Evolutionary conservation across 2,797 vertebrate species (phyloP).

Genomic region (Kryptolebias ocellatus): DNA sequence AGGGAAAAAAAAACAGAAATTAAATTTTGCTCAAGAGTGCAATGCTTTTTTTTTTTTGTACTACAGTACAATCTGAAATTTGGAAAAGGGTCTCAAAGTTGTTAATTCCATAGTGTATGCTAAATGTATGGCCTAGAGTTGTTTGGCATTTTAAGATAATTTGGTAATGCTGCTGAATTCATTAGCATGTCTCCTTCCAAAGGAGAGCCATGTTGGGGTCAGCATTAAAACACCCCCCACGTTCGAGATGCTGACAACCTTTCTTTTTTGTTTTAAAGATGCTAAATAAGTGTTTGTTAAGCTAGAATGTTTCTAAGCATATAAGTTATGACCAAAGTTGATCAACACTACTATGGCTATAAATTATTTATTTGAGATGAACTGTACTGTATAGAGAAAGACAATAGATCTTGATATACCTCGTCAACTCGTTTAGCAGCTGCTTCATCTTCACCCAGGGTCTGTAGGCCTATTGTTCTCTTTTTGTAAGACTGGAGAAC

Average conservation of each 20-base stretch:
- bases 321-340: slow-evolving; percentile 85
- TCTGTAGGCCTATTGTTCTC: slow-evolving; percentile 76
- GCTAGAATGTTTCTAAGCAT: slow-evolving; percentile 84
- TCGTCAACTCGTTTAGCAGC: slow-evolving; percentile 84
- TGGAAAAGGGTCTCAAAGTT: slow-evolving; percentile 75
- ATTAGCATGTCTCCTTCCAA: slow-evolving; percentile 67
- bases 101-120: slow-evolving; percentile 75
- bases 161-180: slow-evolving; percentile 75
- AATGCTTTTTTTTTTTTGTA: slow-evolving; percentile 72
- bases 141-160: slow-evolving; percentile 76
- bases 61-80: slow-evolving; percentile 78
- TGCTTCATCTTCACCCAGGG: slow-evolving; percentile 82
- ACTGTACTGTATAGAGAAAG: slow-evolving; percentile 84
- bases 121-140: slow-evolving; percentile 66
- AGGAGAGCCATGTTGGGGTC: slow-evolving; percentile 66
- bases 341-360: slow-evolving; percentile 85
- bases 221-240: slow-evolving; percentile 53
- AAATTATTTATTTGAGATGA: slow-evolving; percentile 84
- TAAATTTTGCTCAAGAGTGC: slow-evolving; percentile 73
- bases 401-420: slow-evolving; percentile 84
- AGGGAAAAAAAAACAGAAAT: slow-evolving; percentile 59
- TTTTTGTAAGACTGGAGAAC: slow-evolving; percentile 71
- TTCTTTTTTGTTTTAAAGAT: slow-evolving; percentile 64
- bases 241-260: slow-evolving; percentile 66
- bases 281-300: slow-evolving; percentile 80